phyloP scores from a whole-genome alignment of 2,797 vertebrate genomes.

The Paramormyrops hopkinsi region DNA sequence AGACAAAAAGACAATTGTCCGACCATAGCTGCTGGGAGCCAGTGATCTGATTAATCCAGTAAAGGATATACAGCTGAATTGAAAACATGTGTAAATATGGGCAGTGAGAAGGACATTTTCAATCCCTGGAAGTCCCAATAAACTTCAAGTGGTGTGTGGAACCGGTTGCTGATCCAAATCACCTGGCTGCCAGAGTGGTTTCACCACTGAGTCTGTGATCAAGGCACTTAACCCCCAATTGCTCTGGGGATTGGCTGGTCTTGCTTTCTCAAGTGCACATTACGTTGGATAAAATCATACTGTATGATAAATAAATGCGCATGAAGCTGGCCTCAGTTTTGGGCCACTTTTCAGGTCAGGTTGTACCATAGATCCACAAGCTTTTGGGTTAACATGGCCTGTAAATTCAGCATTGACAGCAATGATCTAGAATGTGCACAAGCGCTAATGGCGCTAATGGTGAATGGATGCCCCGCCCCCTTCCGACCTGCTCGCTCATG shows the following conservation, averaged over 20 bases:
- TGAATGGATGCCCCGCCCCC: background rate
- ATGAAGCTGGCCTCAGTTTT: background rate
- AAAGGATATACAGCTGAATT: constrained; percentile 8
- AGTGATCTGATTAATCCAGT: background rate
- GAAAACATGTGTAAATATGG: constrained; percentile 12
- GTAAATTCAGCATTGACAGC: background rate
- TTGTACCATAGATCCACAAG: background rate
- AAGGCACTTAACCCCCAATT: background rate
- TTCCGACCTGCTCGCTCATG: constrained; percentile 68
- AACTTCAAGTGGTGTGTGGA: background rate
- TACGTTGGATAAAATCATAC: background rate
- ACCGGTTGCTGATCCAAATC: background rate
- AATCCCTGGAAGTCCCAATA: background rate
- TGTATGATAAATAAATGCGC: background rate
- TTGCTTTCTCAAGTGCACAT: background rate
- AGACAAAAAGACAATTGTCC: constrained; percentile 1
- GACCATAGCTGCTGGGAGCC: background rate
- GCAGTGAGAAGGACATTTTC: background rate
- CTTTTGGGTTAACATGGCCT: background rate
- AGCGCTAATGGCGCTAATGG: background rate
- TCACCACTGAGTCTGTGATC: background rate
- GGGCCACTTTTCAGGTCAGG: background rate
- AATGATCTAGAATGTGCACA: background rate
- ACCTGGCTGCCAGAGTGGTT: background rate
- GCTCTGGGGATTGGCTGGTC: background rate